Evolutionary conservation across 1,140 invertebrate species (phyloP).

Genomic region (Euwallacea similis): DNA sequence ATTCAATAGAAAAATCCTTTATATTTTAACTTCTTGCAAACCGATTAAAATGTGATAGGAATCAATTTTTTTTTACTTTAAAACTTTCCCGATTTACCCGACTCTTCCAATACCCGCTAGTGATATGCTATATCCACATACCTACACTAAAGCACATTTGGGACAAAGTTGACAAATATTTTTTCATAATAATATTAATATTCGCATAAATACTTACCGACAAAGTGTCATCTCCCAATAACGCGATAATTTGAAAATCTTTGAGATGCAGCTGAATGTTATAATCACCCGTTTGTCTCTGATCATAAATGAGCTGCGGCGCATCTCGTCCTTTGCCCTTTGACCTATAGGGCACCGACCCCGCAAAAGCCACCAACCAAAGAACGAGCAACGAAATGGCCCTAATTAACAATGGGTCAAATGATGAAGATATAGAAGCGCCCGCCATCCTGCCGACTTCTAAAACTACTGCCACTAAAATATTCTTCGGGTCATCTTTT

Average conservation of each 20-base stretch:
- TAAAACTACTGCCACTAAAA: constrained; percentile 21
- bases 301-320: constrained; percentile 60
- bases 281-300: constrained; percentile 73
- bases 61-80: no score
- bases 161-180: no score
- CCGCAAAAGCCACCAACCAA: not conserved
- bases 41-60: no score
- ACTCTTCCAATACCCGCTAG: no score
- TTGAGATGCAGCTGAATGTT: constrained; percentile 79
- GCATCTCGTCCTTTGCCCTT: constrained; percentile 25
- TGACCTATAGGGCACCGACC: constrained; percentile 22
- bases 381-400: not conserved
- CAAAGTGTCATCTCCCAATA: constrained; percentile 62
- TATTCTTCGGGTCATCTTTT: constrained; percentile 13
- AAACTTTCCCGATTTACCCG: no score
- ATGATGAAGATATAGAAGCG: not conserved
- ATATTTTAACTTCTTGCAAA: no score
- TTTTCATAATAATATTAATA: not conserved
- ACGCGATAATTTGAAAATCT: constrained; percentile 72
- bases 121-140: no score
- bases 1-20: no score
- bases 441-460: not conserved
- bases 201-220: constrained; percentile 53
- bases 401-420: not conserved
- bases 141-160: no score